phyloP scores from a whole-genome alignment of 92 coral and sea anemone species.

The Siderastrea radians region DNA sequence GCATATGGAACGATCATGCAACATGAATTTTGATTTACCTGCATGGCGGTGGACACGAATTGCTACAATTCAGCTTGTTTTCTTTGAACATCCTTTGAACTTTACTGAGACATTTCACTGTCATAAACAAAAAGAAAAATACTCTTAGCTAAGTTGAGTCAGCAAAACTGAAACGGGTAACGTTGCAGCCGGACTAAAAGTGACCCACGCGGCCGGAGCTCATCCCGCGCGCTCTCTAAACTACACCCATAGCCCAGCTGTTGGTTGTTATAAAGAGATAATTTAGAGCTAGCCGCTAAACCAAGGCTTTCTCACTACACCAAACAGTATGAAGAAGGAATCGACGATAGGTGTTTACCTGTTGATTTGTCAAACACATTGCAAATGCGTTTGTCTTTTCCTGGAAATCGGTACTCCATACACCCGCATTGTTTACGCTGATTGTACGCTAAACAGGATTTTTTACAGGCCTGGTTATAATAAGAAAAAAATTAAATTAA shows the following conservation, averaged over 20 bases:
- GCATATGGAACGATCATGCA: background rate
- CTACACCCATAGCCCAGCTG: too few species aligned
- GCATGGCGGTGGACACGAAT: conserved; percentile 86
- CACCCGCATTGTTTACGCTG: conserved; percentile 77
- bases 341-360: background rate
- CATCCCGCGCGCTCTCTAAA: too few species aligned
- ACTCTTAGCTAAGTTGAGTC: background rate
- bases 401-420: conserved; percentile 56
- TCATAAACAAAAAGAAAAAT: background rate
- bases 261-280: too few species aligned
- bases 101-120: conserved; percentile 70
- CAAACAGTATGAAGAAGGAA: background rate
- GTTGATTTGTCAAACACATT: conserved; percentile 4
- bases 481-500: background rate
- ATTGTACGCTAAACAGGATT: conserved; percentile 82
- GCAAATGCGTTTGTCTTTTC: conserved; percentile 9
- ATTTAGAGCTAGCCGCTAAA: too few species aligned
- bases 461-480: conserved; percentile 72
- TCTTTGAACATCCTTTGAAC: conserved; percentile 75
- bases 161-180: background rate
- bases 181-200: background rate
- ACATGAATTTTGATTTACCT: conserved; percentile 35
- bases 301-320: background rate
- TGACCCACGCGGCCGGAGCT: too few species aligned
- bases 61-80: conserved; percentile 75